phyloP scores from a whole-genome alignment of 2,113 vertebrate genomes.

The Microtus montanus region DNA sequence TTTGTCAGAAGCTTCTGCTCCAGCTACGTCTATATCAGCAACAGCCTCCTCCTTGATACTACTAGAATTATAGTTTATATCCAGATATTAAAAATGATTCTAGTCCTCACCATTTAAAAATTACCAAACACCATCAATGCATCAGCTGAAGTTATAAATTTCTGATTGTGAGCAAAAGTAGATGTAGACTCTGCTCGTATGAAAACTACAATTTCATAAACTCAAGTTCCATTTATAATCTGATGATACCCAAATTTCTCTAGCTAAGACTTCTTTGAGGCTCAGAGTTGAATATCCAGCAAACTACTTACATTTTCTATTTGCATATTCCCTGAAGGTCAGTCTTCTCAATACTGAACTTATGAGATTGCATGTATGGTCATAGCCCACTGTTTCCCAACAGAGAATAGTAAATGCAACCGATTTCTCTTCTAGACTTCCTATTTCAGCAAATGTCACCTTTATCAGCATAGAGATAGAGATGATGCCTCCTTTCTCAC shows the following conservation, averaged over 20 bases:
- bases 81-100: slow-evolving; percentile 28
- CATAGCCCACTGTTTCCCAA: background rate
- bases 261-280: slow-evolving; percentile 32
- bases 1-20: slow-evolving; percentile 5
- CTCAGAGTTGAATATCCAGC: slow-evolving; percentile 1
- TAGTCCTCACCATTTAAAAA: slow-evolving; percentile 11
- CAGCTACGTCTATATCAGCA: background rate
- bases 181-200: background rate
- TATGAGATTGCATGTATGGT: slow-evolving; percentile 1
- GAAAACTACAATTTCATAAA: slow-evolving; percentile 3
- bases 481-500: background rate
- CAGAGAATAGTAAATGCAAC: slow-evolving; percentile 12
- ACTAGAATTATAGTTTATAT: slow-evolving; percentile 26
- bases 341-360: background rate
- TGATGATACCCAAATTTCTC: background rate
- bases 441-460: background rate
- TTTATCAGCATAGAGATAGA: slow-evolving; percentile 3
- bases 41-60: background rate
- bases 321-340: slow-evolving; percentile 14
- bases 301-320: slow-evolving; percentile 8
- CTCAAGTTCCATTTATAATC: slow-evolving; percentile 8
- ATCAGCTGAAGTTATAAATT: slow-evolving; percentile 2
- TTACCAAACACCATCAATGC: background rate
- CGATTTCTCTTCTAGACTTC: background rate
- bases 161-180: slow-evolving; percentile 1